Evolutionary conservation across 2,113 vertebrate species (phyloP).

Genomic region (Sisor rabdophorus): DNA sequence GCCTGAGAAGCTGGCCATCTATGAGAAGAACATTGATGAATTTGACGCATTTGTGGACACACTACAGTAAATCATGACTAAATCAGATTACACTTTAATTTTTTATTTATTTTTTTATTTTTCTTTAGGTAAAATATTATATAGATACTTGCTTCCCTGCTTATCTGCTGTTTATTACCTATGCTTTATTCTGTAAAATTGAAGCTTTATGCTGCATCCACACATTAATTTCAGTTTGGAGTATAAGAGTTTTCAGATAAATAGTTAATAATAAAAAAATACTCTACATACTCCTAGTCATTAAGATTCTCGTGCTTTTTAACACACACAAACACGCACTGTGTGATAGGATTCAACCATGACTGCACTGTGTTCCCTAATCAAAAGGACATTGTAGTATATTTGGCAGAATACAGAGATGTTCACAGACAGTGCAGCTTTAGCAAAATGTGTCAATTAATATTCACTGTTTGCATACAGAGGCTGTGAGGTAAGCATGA

Average conservation of each 20-base stretch:
- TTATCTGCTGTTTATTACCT: not conserved
- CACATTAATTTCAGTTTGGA: not conserved
- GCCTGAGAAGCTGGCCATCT: slow-evolving; percentile 93
- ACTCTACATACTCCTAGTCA: too few species aligned
- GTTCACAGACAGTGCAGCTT: too few species aligned
- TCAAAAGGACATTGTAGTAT: too few species aligned
- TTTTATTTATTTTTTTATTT: not conserved
- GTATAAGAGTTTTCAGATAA: not conserved
- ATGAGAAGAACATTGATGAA: slow-evolving; percentile 95
- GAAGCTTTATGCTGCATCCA: not conserved
- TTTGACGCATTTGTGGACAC: slow-evolving; percentile 99
- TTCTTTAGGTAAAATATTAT: slow-evolving; percentile 10
- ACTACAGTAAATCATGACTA: slow-evolving; percentile 75
- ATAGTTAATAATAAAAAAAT: not conserved
- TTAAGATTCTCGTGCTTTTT: too few species aligned
- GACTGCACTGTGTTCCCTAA: too few species aligned
- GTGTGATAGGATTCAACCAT: too few species aligned
- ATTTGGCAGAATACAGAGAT: too few species aligned
- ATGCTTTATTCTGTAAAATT: slow-evolving; percentile 15
- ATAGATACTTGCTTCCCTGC: not conserved
- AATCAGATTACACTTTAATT: slow-evolving; percentile 9
- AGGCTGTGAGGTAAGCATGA: not conserved
- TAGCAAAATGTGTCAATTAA: not conserved
- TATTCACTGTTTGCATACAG: not conserved
- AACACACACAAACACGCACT: too few species aligned